Percentiles rank a stretch among this genome's conserved stretches.
These are phyloP conservation scores for Drosophila maculinotata DNA, from an alignment of 2,888 invertebrate species.

Conservation along the genomic window DNA sequence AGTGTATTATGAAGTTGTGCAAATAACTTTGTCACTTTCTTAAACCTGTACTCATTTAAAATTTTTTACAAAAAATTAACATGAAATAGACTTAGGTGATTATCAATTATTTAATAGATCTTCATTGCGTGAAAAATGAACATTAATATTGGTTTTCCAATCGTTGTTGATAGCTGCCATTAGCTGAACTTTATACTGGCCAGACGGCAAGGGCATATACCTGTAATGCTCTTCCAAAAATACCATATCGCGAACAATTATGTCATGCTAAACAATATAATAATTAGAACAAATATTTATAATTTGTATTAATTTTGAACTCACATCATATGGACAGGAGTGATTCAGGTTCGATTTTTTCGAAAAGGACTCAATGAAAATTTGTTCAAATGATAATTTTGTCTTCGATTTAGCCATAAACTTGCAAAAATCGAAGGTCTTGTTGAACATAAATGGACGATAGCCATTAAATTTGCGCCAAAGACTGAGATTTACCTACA, in stretches of 20 bases:
- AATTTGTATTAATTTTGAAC: not conserved
- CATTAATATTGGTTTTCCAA: conserved; percentile 7
- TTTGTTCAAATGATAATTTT: conserved; percentile 10
- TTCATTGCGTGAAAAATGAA: too few species aligned
- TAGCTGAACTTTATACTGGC: conserved; percentile 34
- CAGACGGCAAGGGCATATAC: conserved; percentile 26
- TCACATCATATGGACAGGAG: conserved; percentile 40
- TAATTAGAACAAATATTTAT: not conserved
- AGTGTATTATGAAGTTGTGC: too few species aligned
- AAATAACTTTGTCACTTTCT: too few species aligned
- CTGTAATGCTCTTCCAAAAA: conserved; percentile 20
- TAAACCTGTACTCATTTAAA: too few species aligned
- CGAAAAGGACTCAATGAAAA: not conserved
- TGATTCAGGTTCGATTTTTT: conserved; percentile 36
- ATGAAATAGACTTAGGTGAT: too few species aligned
- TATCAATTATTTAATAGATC: too few species aligned
- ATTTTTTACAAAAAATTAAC: too few species aligned
- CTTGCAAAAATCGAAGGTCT: conserved; percentile 34
- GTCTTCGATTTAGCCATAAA: not conserved
- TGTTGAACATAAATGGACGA: conserved; percentile 45
- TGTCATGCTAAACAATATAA: conserved; percentile 15
- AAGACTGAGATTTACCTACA: conserved; percentile 32
- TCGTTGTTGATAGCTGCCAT: conserved; percentile 10
- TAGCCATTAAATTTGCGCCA: conserved; percentile 40
- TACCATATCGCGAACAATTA: conserved; percentile 26